These are phyloP conservation scores for Aporrectodea caliginosa DNA, from an alignment of 1,140 invertebrate genomes.

Conservation along the genomic window DNA sequence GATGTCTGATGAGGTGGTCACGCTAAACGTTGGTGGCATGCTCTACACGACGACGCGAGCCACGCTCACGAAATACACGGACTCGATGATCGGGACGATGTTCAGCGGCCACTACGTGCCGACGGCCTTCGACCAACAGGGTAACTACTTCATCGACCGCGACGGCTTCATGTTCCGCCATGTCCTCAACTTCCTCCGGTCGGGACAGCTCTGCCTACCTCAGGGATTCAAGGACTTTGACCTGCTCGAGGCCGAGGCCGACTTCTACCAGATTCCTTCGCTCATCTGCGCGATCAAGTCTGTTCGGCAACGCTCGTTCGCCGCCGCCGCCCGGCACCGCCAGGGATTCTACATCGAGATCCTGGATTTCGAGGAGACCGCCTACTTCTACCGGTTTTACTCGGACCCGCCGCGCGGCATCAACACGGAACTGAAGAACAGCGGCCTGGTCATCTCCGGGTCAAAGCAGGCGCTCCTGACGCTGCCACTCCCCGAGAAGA, in stretches of 20 bases:
- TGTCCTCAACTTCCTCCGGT: constrained; percentile 33
- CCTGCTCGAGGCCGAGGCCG: constrained; percentile 34
- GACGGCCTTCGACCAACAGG: constrained; percentile 32
- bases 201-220: constrained; percentile 29
- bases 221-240: constrained; percentile 34
- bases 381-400: constrained; percentile 36
- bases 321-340: background rate
- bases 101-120: constrained; percentile 36
- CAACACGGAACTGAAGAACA: constrained; percentile 33
- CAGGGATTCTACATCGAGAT: constrained; percentile 33
- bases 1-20: constrained; percentile 29
- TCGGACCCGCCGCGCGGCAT: constrained; percentile 28
- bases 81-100: constrained; percentile 40
- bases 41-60: constrained; percentile 38
- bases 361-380: constrained; percentile 34
- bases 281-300: constrained; percentile 27
- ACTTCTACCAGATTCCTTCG: constrained; percentile 32
- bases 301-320: constrained; percentile 4
- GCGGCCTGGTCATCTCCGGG: constrained; percentile 34
- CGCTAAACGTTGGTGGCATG: constrained; percentile 39
- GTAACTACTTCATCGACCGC: constrained; percentile 37
- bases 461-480: constrained; percentile 24
- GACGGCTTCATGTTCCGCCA: constrained; percentile 36
- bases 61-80: constrained; percentile 36
- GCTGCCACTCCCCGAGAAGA: constrained; percentile 32